These are phyloP conservation scores for Thymallus thymallus DNA, from an alignment of 2,113 vertebrate genomes.

Conservation along the genomic window DNA sequence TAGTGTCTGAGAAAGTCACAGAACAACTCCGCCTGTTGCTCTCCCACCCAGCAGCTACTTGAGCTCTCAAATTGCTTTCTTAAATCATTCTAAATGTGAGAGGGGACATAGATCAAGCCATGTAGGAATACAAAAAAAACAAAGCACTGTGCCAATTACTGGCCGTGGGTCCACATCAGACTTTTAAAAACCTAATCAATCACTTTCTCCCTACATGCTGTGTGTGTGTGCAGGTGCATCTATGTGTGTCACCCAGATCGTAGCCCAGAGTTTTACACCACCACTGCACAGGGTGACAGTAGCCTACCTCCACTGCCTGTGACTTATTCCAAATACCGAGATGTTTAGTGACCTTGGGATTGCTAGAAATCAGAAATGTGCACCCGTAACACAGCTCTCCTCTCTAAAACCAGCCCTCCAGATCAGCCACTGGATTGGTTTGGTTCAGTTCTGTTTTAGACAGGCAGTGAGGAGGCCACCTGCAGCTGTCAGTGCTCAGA, in stretches of 20 bases:
- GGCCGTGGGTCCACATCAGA: conserved; percentile 42
- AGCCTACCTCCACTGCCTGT: not conserved
- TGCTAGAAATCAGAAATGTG: not conserved
- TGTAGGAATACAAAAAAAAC: conserved; percentile 48
- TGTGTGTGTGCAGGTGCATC: not conserved
- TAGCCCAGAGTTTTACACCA: not conserved
- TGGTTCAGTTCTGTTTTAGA: conserved; percentile 23
- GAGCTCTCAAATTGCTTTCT: conserved; percentile 55
- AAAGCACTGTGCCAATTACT: conserved; percentile 57
- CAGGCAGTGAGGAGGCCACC: conserved; percentile 21
- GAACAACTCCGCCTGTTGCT: not conserved
- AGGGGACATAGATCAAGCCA: conserved; percentile 52
- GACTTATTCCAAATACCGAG: not conserved
- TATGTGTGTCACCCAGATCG: not conserved
- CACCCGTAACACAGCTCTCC: conserved; percentile 18
- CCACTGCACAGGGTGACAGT: not conserved
- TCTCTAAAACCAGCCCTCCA: conserved; percentile 2
- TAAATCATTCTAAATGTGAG: conserved; percentile 56
- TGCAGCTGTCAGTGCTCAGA: conserved; percentile 18
- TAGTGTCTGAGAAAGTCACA: conserved; percentile 68
- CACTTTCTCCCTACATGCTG: conserved; percentile 23
- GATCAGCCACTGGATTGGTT: conserved; percentile 19
- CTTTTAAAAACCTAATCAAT: conserved; percentile 66
- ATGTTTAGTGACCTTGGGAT: not conserved
- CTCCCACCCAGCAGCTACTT: conserved; percentile 28